Percentiles rank a stretch among this genome's conserved stretches.
These are phyloP conservation scores for Zootoca vivipara DNA, from an alignment of 2,113 vertebrate species.

Conservation along the genomic window DNA sequence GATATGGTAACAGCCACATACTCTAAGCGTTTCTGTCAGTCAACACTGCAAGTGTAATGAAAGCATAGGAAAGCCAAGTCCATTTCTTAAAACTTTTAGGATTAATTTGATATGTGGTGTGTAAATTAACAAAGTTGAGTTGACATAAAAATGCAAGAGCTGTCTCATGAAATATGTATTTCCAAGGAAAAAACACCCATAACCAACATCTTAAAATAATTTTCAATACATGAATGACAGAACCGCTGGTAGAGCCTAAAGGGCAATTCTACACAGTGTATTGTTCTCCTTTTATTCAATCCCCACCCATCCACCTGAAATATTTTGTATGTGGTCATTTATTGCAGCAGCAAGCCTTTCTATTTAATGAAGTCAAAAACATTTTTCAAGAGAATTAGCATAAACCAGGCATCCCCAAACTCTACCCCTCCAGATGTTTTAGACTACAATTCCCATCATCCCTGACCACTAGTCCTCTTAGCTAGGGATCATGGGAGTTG, in stretches of 20 bases:
- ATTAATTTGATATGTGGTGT: neutral
- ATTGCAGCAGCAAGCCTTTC: neutral
- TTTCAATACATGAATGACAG: neutral
- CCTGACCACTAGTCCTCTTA: too few species aligned
- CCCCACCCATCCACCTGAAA: neutral
- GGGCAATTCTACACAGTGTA: neutral
- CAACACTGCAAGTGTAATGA: conserved; percentile 41
- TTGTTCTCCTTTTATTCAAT: neutral
- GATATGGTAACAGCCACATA: conserved; percentile 42
- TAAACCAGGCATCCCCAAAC: too few species aligned
- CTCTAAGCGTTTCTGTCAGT: conserved; percentile 65
- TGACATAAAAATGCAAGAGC: neutral
- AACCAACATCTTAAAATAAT: neutral
- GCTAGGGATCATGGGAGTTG: too few species aligned
- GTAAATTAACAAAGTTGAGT: conserved; percentile 13
- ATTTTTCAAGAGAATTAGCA: neutral
- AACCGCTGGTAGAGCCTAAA: neutral
- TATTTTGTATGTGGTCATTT: neutral
- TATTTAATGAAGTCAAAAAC: neutral
- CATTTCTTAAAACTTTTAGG: conserved; percentile 41
- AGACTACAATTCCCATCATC: too few species aligned
- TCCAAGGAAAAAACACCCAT: conserved; percentile 1
- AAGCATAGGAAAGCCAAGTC: conserved; percentile 18
- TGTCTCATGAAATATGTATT: conserved; percentile 24
- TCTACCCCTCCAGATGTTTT: too few species aligned